phyloP scores from a whole-genome alignment of 2,888 invertebrate species.

The Neria commutata region DNA sequence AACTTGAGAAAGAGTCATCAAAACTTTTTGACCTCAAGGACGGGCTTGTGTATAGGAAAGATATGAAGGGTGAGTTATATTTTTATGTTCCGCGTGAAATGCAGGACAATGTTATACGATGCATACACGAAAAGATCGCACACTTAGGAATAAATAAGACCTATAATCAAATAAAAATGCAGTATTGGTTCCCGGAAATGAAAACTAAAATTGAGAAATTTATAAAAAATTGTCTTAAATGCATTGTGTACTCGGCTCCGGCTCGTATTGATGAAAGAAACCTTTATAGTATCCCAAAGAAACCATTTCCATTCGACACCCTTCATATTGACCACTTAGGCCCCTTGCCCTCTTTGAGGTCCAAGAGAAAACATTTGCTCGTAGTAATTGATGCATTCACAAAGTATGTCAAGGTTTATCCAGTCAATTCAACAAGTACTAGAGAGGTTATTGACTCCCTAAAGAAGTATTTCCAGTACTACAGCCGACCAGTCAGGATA shows the following conservation, averaged over 20 bases:
- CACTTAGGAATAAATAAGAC: constrained; percentile 1
- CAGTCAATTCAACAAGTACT: background rate
- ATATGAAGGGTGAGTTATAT: background rate
- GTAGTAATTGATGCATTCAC: constrained; percentile 11
- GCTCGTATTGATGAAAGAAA: background rate
- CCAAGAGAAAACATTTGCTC: constrained; percentile 6
- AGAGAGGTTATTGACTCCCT: background rate
- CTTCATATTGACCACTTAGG: constrained; percentile 15
- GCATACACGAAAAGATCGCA: background rate
- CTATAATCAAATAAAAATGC: background rate
- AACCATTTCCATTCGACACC: constrained; percentile 5
- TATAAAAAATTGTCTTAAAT: background rate
- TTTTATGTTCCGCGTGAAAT: constrained; percentile 11
- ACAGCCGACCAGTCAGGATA: background rate
- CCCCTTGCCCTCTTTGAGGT: background rate
- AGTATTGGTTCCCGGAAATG: constrained; percentile 28
- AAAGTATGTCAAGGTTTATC: constrained; percentile 10
- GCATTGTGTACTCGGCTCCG: constrained; percentile 1
- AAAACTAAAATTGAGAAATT: constrained; percentile 10
- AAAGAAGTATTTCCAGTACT: background rate
- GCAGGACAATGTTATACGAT: background rate
- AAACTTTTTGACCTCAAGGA: background rate
- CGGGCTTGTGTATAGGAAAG: background rate
- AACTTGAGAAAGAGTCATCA: background rate
- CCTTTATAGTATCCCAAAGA: constrained; percentile 8